Percentiles rank a stretch among this genome's conserved stretches.
These are phyloP conservation scores for Luidia sarsii DNA, from an alignment of 53 echinoderm and acorn worm species.

Conservation along the genomic window DNA sequence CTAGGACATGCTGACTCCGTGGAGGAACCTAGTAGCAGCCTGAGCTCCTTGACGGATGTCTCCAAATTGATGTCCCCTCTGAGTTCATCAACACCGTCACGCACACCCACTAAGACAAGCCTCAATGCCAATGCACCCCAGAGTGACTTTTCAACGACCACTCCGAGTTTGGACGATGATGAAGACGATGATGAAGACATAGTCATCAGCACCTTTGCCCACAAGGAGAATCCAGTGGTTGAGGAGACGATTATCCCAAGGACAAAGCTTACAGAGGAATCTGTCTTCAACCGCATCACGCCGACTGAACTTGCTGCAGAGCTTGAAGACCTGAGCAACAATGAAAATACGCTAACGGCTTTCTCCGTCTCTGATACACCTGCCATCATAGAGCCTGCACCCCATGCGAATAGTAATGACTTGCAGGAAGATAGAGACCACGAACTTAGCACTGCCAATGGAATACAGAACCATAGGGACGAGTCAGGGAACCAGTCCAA, in stretches of 20 bases:
- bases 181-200: constrained; percentile 18
- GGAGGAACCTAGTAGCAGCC: not conserved
- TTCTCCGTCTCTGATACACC: not conserved
- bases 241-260: constrained; percentile 12
- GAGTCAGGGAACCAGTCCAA: constrained; percentile 11
- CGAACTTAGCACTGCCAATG: not conserved
- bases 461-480: not conserved
- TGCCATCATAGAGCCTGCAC: no score
- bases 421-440: no score
- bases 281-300: not conserved
- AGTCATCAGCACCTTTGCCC: constrained; percentile 24
- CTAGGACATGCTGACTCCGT: constrained; percentile 8
- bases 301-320: constrained; percentile 14
- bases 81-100: not conserved
- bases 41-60: constrained; percentile 18
- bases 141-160: no score
- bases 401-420: not conserved
- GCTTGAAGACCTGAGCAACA: constrained; percentile 29
- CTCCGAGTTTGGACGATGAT: not conserved
- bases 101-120: no score
- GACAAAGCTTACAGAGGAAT: not conserved
- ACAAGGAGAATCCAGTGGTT: not conserved
- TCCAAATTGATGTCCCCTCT: constrained; percentile 18
- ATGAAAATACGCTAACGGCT: not conserved
- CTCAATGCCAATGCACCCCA: no score